phyloP scores from a whole-genome alignment of 1,140 invertebrate genomes.

The Drosophila bipectinata region DNA sequence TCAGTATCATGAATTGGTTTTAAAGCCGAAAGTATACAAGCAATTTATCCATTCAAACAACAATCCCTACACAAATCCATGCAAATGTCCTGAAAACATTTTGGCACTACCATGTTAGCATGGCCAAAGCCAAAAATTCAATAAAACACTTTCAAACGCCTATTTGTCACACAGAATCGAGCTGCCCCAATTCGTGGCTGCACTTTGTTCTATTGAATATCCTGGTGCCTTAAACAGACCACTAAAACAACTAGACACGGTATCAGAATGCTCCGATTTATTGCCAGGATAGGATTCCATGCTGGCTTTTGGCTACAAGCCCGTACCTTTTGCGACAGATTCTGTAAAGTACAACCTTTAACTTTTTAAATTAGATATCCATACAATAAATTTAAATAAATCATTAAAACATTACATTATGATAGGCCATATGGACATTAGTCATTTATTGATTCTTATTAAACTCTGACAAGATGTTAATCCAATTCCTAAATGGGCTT shows the following conservation, averaged over 20 bases:
- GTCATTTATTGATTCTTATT: background rate
- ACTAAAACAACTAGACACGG: conserved; percentile 13
- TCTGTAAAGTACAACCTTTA: too few species aligned
- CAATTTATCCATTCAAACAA: too few species aligned
- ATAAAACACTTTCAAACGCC: conserved; percentile 62
- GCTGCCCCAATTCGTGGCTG: conserved; percentile 12
- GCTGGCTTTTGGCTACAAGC: conserved; percentile 25
- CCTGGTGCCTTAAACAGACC: background rate
- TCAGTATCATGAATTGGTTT: background rate
- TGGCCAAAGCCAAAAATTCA: conserved; percentile 51
- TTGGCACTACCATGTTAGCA: conserved; percentile 8
- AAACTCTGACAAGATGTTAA: background rate
- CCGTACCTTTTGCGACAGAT: conserved; percentile 16
- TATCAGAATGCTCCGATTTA: conserved; percentile 25
- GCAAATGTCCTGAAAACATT: background rate
- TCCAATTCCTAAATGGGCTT: conserved; percentile 89
- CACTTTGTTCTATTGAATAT: conserved; percentile 16
- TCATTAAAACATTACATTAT: too few species aligned
- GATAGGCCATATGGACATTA: too few species aligned
- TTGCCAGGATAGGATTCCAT: conserved; percentile 21
- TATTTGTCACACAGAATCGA: conserved; percentile 55
- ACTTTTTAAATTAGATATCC: too few species aligned
- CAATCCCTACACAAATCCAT: background rate
- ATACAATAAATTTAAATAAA: too few species aligned
- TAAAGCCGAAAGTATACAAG: background rate